Conservation (phyloP, 1,140 invertebrate genomes). For the Saccostrea cuccullata region DNA sequence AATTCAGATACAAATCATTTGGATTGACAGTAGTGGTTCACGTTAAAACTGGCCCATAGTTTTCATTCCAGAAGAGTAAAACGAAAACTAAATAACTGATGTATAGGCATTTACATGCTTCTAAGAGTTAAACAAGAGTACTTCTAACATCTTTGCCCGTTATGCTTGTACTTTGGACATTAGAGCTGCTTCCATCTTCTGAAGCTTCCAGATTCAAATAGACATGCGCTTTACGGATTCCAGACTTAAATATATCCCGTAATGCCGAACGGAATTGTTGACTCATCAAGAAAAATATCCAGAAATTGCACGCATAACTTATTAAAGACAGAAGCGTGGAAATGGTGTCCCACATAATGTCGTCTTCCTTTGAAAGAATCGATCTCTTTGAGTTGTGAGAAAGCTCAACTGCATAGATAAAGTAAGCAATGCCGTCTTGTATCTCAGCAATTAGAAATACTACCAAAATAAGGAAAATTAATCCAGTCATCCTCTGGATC, state of each 20-base stretch:
- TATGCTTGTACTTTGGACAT: neutral
- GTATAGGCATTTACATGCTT: no score
- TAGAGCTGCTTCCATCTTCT: neutral
- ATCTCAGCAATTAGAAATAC: slow-evolving; percentile 50
- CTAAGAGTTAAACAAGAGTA: neutral
- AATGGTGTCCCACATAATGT: slow-evolving; percentile 47
- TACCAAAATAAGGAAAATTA: slow-evolving; percentile 43
- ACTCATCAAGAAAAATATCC: slow-evolving; percentile 57
- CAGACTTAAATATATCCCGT: neutral
- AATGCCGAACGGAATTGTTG: slow-evolving; percentile 49
- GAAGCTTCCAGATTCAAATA: neutral
- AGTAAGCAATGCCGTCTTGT: slow-evolving; percentile 52
- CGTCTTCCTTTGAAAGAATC: slow-evolving; percentile 44
- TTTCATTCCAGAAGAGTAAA: no score
- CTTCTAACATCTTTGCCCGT: neutral
- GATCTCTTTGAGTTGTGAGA: neutral
- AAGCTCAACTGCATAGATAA: slow-evolving; percentile 52
- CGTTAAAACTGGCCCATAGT: no score
- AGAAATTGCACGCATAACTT: slow-evolving; percentile 52
- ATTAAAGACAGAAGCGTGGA: slow-evolving; percentile 37
- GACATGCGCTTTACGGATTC: neutral
- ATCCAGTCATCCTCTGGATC: slow-evolving; percentile 26
- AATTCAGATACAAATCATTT: no score
- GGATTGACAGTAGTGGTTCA: no score
- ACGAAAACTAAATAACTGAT: no score